Conservation (phyloP, 2,797 vertebrate species). For the Acanthiza pusilla region DNA sequence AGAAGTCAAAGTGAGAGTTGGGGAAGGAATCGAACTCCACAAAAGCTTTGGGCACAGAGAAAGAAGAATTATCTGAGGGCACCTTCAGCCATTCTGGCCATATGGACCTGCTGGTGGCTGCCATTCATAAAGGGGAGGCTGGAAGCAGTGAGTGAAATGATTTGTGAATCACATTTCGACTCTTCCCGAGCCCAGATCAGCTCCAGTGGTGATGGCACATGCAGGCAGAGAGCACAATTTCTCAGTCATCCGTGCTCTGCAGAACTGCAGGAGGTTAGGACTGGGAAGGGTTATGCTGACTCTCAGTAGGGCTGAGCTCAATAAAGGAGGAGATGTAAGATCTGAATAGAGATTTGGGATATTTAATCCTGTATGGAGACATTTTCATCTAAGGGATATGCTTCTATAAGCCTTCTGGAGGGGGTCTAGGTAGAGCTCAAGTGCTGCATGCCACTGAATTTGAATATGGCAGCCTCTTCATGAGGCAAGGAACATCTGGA, state of each 20-base stretch:
- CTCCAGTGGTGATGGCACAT: neutral
- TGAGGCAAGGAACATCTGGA: rapidly evolving
- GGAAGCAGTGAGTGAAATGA: neutral
- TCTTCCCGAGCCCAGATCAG: neutral
- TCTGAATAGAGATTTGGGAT: neutral
- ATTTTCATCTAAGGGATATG: neutral
- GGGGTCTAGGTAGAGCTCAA: neutral
- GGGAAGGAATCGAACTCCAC: neutral
- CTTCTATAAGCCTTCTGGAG: neutral
- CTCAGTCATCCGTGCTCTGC: neutral
- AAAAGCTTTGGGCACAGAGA: neutral
- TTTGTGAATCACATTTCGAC: neutral
- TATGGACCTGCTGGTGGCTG: neutral
- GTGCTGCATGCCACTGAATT: neutral
- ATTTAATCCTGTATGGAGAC: neutral
- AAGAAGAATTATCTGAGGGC: neutral
- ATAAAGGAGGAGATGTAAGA: neutral
- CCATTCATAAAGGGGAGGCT: neutral
- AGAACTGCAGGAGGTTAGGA: neutral
- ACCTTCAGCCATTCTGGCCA: neutral
- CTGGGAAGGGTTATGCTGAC: rapidly evolving
- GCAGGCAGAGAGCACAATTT: neutral
- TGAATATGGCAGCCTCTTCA: neutral
- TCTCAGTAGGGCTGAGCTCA: neutral
- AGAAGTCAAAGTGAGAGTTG: neutral